Percentiles rank a stretch among this genome's conserved stretches.
These are phyloP conservation scores for Semnornis frantzii DNA, from an alignment of 2,113 vertebrate species.

Conservation along the genomic window DNA sequence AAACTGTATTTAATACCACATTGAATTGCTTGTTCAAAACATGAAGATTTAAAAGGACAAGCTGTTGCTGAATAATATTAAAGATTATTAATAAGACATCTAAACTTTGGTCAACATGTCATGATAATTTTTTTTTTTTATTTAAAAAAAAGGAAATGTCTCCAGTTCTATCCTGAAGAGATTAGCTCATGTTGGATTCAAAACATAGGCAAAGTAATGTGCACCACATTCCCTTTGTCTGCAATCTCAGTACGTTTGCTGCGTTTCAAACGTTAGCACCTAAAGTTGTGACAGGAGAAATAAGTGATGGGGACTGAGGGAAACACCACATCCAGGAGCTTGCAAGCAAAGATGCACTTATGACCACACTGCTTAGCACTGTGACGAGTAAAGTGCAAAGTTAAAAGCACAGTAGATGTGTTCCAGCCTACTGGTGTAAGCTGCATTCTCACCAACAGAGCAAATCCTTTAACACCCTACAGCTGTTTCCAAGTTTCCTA, in stretches of 20 bases:
- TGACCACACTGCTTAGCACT: neutral
- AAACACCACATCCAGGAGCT: neutral
- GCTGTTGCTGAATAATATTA: neutral
- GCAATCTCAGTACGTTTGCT: neutral
- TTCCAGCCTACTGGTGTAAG: neutral
- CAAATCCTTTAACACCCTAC: neutral
- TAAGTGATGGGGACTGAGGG: neutral
- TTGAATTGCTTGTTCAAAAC: neutral
- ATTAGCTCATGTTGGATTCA: neutral
- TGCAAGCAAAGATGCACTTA: neutral
- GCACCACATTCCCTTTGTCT: neutral
- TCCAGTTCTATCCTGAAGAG: neutral
- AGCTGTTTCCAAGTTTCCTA: neutral
- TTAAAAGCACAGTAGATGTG: neutral
- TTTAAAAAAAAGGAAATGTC: neutral
- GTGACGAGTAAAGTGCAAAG: neutral
- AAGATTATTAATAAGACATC: neutral
- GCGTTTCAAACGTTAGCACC: neutral
- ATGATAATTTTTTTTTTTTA: neutral
- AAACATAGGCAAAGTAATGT: neutral
- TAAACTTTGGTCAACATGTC: neutral
- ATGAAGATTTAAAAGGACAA: neutral
- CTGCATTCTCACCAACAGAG: neutral
- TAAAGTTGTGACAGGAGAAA: neutral
- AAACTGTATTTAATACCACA: neutral